phyloP scores from a whole-genome alignment of 1,140 invertebrate species.

The Triops longicaudatus region DNA sequence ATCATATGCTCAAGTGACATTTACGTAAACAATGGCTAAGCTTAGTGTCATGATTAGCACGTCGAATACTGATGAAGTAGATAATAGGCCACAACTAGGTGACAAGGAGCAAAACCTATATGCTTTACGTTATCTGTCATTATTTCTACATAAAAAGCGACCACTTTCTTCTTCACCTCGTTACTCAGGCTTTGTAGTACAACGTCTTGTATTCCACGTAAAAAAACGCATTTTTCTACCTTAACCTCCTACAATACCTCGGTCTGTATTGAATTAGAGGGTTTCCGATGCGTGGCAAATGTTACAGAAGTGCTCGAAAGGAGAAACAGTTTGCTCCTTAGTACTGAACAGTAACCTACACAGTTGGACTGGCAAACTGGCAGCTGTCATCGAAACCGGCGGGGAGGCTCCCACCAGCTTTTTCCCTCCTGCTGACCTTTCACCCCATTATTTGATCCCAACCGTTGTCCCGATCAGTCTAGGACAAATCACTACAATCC shows the following conservation, averaged over 20 bases:
- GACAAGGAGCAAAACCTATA: not conserved
- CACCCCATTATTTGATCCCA: constrained; percentile 5
- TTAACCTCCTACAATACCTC: not conserved
- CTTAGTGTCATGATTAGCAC: not conserved
- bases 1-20: not conserved
- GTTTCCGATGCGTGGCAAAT: not conserved
- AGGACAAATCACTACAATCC: constrained; percentile 15
- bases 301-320: not conserved
- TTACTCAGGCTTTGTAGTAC: too few relatives aligned
- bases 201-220: too few relatives aligned
- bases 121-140: not conserved
- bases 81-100: not conserved
- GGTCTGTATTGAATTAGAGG: not conserved
- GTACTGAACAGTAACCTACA: not conserved
- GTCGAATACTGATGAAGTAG: not conserved
- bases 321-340: not conserved
- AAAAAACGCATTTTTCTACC: not conserved
- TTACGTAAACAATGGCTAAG: not conserved
- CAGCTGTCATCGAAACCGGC: constrained; percentile 13
- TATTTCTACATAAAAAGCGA: too few relatives aligned
- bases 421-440: constrained; percentile 10
- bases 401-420: constrained; percentile 4
- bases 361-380: constrained; percentile 12
- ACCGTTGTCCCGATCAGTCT: not conserved
- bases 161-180: too few relatives aligned